phyloP scores from a whole-genome alignment of 2,888 invertebrate species.

The Acholoe squamosa region DNA sequence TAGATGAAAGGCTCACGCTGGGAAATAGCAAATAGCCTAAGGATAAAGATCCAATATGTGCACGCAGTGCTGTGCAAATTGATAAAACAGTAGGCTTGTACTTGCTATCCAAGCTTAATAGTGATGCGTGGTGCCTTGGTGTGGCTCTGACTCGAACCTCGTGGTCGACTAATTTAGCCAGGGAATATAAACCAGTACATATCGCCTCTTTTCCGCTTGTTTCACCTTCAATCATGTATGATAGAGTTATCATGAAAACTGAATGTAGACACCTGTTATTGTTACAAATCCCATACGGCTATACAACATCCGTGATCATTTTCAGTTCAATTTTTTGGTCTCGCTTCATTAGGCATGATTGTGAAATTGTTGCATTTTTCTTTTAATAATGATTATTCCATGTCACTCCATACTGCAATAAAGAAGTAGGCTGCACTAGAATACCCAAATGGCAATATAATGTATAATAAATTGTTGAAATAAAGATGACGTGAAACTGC shows the following conservation, averaged over 20 bases:
- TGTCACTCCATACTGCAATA: constrained; percentile 33
- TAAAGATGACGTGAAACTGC: constrained; percentile 48
- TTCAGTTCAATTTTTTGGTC: background rate
- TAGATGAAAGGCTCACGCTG: background rate
- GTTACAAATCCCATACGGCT: background rate
- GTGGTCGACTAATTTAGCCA: constrained; percentile 25
- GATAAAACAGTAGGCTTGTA: background rate
- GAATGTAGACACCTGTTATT: constrained; percentile 4
- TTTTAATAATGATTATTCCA: background rate
- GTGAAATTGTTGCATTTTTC: background rate
- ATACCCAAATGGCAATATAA: constrained; percentile 49
- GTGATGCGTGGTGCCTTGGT: constrained; percentile 47
- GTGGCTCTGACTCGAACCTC: constrained; percentile 13
- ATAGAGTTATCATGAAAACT: background rate
- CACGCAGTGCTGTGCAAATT: too few relatives aligned
- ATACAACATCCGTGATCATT: background rate
- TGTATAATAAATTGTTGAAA: constrained; percentile 52
- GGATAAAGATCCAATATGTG: too few relatives aligned
- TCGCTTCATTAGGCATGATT: constrained; percentile 27
- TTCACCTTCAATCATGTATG: background rate
- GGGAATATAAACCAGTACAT: constrained; percentile 55
- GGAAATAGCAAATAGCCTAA: background rate
- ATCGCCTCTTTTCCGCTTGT: constrained; percentile 49
- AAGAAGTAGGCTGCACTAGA: constrained; percentile 46
- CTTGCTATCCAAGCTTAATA: constrained; percentile 3